phyloP scores from a whole-genome alignment of 2,797 vertebrate species.

The Glossophaga mutica region DNA sequence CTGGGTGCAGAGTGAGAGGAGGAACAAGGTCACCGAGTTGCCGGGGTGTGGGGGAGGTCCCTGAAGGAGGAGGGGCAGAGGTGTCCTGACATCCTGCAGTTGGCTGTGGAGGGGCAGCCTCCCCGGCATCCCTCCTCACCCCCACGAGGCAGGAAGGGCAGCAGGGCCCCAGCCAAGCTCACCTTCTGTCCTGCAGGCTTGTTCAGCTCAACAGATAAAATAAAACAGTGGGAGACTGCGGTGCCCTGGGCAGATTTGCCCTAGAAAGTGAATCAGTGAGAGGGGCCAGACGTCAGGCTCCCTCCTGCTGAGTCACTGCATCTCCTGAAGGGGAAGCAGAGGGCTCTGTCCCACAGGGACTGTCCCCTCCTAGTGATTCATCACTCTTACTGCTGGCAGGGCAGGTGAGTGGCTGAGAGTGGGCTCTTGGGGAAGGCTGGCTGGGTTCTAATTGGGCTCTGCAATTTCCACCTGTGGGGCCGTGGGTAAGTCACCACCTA shows the following conservation, averaged over 20 bases:
- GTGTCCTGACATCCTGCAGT: neutral
- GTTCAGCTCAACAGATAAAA: neutral
- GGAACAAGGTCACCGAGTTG: neutral
- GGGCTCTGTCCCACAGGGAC: neutral
- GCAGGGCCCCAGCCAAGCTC: neutral
- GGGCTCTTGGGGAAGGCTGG: neutral
- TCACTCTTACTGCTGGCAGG: neutral
- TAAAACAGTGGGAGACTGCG: neutral
- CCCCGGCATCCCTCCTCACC: neutral
- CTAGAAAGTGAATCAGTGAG: neutral
- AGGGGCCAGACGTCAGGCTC: neutral
- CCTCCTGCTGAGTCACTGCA: neutral
- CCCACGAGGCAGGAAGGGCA: neutral
- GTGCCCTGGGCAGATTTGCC: neutral
- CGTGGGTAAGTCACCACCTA: neutral
- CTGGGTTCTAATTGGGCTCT: neutral
- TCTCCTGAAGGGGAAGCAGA: neutral
- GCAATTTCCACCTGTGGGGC: neutral
- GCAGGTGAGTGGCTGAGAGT: too few relatives aligned
- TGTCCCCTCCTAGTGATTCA: neutral
- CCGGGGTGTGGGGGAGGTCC: neutral
- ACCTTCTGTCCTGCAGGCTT: neutral
- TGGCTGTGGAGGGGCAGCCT: neutral
- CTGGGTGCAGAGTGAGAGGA: neutral
- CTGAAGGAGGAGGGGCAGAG: neutral